Evolutionary conservation across 2,888 invertebrate species (phyloP), one percentile per base, ranked within the genome.

Genomic region (Epicampocera succincta): DNA sequence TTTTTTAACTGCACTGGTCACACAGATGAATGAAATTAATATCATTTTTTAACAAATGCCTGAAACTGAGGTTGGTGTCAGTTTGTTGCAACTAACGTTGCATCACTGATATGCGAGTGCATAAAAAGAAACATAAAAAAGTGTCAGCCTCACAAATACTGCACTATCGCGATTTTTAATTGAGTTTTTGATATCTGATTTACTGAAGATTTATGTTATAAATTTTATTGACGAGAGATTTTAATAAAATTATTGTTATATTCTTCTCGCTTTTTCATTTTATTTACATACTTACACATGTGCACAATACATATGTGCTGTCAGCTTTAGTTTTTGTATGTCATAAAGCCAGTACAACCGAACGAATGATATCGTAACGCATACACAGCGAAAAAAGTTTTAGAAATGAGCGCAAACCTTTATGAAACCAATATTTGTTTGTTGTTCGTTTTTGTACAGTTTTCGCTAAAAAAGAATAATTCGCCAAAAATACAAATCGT

Each of bases 141-240:
- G 8, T 33, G 15, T 42, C 9, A 11, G 50, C 38, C 33, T 58
- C 65, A 69, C 40, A 61, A 50, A 50, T 33, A 46, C 1, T 77
- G 40, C 65, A 60, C 29, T 44, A 44, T 17, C 50, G 74, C 65
- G 78, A 71, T 71, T 78, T 77, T 82, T 82, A 82, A 82, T 82
- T 82, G 78, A 82, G 78, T 82, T 82, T 78, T 66, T 9, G 69
- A 74, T 78, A 82, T 82, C 78, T 66, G 78, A 82, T 82, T 74
- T 65, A 25, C 42, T 17, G 25, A 48, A 73, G 69, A 73, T 74
- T 74, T 73, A 82, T 73, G 72, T 13, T 12, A 58, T 52, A 78
- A 72, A 78, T 82, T 33, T 82, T 75, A 78, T 75, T 74, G 52
- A 38, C 25, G 63, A 65, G 42, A n/a, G 50, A 38, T 75, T 75